Conservation (phyloP, 2,888 invertebrate species). For the Eupeodes latifasciatus region DNA sequence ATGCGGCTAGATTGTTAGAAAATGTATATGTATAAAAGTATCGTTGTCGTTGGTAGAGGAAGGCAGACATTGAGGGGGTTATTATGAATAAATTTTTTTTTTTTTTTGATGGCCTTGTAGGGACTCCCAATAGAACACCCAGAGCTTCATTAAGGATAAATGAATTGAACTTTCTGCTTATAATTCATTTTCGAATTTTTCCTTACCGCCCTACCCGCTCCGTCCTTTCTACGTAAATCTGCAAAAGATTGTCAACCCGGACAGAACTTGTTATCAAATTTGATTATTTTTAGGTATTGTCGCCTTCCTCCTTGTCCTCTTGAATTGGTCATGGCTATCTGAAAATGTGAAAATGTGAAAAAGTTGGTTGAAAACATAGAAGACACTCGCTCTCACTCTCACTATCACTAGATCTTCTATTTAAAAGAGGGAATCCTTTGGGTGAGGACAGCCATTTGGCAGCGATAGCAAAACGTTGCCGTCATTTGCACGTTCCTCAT, state of each 20-base stretch:
- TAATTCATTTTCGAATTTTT: conserved; percentile 68
- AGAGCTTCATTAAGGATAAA: conserved; percentile 71
- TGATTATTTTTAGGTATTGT: conserved; percentile 65
- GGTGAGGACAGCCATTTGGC: conserved; percentile 64
- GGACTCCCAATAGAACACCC: conserved; percentile 10
- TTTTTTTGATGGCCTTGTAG: neutral
- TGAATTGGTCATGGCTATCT: neutral
- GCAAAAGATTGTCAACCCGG: conserved; percentile 33
- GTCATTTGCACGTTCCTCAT: conserved; percentile 67
- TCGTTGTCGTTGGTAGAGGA: neutral
- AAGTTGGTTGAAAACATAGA: neutral
- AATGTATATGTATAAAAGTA: no score
- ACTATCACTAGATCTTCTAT: neutral
- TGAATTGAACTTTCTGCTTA: conserved; percentile 71
- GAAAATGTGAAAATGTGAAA: neutral
- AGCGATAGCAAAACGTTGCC: conserved; percentile 48
- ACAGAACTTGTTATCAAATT: conserved; percentile 71
- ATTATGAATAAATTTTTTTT: neutral
- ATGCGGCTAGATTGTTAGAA: neutral
- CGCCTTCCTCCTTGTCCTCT: conserved; percentile 3
- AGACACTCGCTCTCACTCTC: neutral
- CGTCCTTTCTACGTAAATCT: neutral
- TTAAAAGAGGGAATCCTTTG: conserved; percentile 47
- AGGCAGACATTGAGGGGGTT: neutral
- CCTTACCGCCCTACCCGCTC: neutral